Base-by-base conservation (phyloP, 1,140 invertebrate species). In the Caenorhabditis briggsae region DNA sequence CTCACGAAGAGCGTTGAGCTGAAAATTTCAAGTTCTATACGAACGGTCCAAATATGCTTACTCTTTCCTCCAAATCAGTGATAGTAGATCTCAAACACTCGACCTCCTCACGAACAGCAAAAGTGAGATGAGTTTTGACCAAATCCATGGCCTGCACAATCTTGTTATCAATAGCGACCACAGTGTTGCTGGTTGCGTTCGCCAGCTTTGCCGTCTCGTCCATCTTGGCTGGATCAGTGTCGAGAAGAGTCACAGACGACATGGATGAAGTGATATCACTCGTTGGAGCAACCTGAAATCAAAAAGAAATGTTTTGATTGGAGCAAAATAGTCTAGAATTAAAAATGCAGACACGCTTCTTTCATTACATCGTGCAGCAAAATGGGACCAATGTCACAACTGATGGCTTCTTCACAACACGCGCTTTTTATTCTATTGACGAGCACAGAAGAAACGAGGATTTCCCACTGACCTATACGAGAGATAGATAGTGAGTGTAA, bases 111-210 rank as follows among this genome's bases (percentile, higher is more conserved):
- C 92, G 89, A 53, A 92, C 91, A 16, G 91, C 91, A 83, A 91
- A 92, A 82, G 92, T 92, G 33, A 92, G 82, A 87, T 92, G 91
- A 14, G 90, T 91, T 78, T 92, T 92, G 6, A 92, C 91, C 33
- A 92, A 84, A 84, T 92, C 91, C 91, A 92, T 92, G 9, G 91
- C 91, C 58, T 92, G 91, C 64, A 92, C 91, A 70, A 92, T 92
- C 82, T 92, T 92, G 82, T 90, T 90, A 74, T 90, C 89, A 48
- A 90, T 90, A 6, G 89, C 89, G 61, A 55, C 89, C 5, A 82
- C 87, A 20, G 70, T 78, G 70, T 78, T 78, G n/a, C 70, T 78
- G n/a, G 70, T 78, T 20, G 70, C 70, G 12, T 46, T 78, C 2
- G 70, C 70, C 18, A 78, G 23, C 53, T 78, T 78, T 6, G 70